A percentile compares a stretch with the other conserved stretches of the same genome.
These are phyloP conservation scores for Trididemnum nubilum DNA, from an alignment of 23 tunicate species.

Conservation along the genomic window DNA sequence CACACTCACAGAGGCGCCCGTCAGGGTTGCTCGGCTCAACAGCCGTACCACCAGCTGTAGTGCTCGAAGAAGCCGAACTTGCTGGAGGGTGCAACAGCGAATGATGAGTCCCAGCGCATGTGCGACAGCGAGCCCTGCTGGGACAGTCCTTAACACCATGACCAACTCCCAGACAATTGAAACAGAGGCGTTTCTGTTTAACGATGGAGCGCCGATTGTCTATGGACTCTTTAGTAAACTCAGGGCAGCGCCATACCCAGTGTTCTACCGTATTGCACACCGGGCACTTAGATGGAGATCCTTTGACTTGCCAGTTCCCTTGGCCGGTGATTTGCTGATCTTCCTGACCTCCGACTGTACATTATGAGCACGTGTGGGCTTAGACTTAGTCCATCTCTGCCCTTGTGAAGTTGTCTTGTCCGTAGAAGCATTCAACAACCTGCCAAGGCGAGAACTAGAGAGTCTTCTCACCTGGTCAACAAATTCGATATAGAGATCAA, in stretches of 20 bases:
- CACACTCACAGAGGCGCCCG: neutral
- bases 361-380: neutral
- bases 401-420: constrained; percentile 9
- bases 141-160: constrained; percentile 1
- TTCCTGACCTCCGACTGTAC: neutral
- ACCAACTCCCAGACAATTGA: constrained; percentile 4
- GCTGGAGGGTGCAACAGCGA: neutral
- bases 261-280: neutral
- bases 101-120: neutral
- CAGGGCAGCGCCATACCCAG: constrained; percentile 1
- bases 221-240: constrained; percentile 2
- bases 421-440: neutral
- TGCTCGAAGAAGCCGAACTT: neutral
- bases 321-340: neutral
- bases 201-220: neutral
- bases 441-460: constrained; percentile 10
- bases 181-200: constrained; percentile 17
- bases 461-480: neutral
- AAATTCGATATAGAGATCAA: constrained; percentile 24
- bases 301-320: neutral
- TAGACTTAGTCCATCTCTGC: neutral
- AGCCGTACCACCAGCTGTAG: too few species aligned
- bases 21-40: too few species aligned
- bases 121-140: neutral
- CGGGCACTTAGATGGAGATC: neutral